These are phyloP conservation scores for Formica exsecta DNA, from an alignment of 1,140 invertebrate genomes.

Conservation along the genomic window DNA sequence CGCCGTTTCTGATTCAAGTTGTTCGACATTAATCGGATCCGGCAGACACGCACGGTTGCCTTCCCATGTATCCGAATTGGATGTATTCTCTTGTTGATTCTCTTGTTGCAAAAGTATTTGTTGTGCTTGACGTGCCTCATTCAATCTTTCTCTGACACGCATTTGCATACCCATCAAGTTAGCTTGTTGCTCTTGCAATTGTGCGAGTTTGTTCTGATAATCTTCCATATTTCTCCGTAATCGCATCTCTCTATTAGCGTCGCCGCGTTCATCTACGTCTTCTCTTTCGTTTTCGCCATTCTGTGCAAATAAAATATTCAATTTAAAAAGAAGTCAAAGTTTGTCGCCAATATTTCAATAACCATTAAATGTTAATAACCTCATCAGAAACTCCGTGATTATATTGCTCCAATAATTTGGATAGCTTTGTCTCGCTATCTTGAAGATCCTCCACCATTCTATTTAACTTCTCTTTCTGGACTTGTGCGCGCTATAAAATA, in stretches of 20 bases:
- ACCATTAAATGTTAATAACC: constrained; percentile 75
- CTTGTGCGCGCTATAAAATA: constrained; percentile 80
- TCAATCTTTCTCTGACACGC: constrained; percentile 80
- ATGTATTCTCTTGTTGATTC: constrained; percentile 66
- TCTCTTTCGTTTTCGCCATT: constrained; percentile 77
- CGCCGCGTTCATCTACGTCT: constrained; percentile 71
- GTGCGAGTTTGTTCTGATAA: constrained; percentile 81
- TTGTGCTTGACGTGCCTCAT: constrained; percentile 82
- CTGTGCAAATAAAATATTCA: constrained; percentile 63
- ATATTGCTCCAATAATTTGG: constrained; percentile 83
- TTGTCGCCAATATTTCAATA: constrained; percentile 5
- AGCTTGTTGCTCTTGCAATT: constrained; percentile 83
- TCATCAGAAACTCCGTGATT: constrained; percentile 78
- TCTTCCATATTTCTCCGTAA: constrained; percentile 83
- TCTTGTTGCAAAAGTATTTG: constrained; percentile 78
- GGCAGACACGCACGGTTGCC: constrained; percentile 54
- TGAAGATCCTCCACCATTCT: constrained; percentile 85
- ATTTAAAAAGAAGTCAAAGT: background rate
- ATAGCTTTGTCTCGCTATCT: constrained; percentile 84
- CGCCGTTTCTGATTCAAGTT: constrained; percentile 81
- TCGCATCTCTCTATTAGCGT: constrained; percentile 73
- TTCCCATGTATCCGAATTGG: constrained; percentile 55
- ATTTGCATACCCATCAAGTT: constrained; percentile 82
- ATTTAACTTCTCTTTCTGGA: constrained; percentile 83
- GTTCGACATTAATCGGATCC: constrained; percentile 74